Base-by-base conservation (phyloP, 2,113 vertebrate genomes). In the Sinocyclocheilus grahami region DNA sequence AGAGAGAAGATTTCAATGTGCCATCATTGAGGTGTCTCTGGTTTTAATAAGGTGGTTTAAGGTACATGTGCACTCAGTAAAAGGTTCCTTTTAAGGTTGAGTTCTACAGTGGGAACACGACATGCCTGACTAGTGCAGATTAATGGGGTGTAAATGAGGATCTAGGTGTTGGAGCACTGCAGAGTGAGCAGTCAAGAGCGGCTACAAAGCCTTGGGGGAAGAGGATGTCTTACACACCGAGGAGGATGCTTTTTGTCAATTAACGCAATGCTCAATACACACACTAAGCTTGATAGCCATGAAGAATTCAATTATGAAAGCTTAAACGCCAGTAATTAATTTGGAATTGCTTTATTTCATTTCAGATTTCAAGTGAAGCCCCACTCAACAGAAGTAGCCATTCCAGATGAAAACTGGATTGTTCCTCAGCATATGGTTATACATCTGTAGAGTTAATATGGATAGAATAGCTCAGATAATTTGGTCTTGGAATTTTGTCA, bases 1-100 rank as follows among this genome's bases (percentile, higher is more conserved):
- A 78, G 58, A 78, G 63, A 83, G 30, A 74, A 87, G 84, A 91
- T 90, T 93, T 93, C 91, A 89, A 92, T 87, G 85, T 88, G 89
- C 71, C 86, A 87, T 89, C 85, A 91, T 93, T 92, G 92, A 88
- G 77, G 84, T 83, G 83, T 86, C 69, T 58, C 69, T 51, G 75
- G 81, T 91, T 91, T 84, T 91, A 86, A 93, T 89, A 88, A 91
- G 78, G 58, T 67, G 37, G 71, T 88, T 88, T 90, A 72, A 91
- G 87, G 90, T 88, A 84, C 77, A 78, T 60, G 48, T 89, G 87
- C 62, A 87, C 71, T 86, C 67, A 82, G 86, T 11, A 37, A 83
- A 85, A 63, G 77, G 20, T 85, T 81, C n/a, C 46, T 90, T 87
- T 92, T 85, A 81, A 86, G 80, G 62, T 58, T 65, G 33, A 80